phyloP scores from a whole-genome alignment of 2,113 vertebrate genomes.

The Oceanites oceanicus region DNA sequence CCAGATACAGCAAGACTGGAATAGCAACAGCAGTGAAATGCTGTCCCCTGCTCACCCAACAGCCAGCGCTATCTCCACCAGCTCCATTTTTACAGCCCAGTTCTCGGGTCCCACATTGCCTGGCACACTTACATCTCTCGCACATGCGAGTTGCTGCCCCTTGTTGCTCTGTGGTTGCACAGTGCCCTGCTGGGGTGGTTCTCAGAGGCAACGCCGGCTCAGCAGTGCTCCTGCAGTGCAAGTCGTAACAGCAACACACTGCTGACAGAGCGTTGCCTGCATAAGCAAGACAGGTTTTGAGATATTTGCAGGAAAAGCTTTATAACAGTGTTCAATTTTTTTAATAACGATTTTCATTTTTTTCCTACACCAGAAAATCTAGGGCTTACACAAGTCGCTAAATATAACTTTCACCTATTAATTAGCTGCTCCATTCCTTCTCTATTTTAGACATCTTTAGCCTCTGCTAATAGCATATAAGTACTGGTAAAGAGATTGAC shows the following conservation, averaged over 20 bases:
- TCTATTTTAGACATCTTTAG: neutral
- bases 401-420: neutral
- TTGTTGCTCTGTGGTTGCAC: neutral
- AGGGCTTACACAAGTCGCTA: neutral
- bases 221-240: neutral
- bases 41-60: neutral
- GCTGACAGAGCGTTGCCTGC: fast-evolving
- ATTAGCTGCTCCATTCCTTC: neutral
- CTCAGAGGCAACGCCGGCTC: neutral
- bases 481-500: neutral
- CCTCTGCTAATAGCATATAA: neutral
- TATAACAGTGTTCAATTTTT: neutral
- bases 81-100: neutral
- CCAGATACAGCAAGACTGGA: neutral
- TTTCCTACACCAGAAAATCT: neutral
- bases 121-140: neutral
- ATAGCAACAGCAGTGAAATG: neutral
- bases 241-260: fast-evolving
- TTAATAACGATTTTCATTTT: neutral
- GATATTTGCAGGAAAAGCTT: neutral
- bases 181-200: neutral
- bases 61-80: neutral
- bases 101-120: neutral
- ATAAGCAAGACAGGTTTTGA: neutral
- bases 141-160: fast-evolving